Base-by-base conservation (phyloP, 2,797 vertebrate species). In the Spondyliosoma cantharus region DNA sequence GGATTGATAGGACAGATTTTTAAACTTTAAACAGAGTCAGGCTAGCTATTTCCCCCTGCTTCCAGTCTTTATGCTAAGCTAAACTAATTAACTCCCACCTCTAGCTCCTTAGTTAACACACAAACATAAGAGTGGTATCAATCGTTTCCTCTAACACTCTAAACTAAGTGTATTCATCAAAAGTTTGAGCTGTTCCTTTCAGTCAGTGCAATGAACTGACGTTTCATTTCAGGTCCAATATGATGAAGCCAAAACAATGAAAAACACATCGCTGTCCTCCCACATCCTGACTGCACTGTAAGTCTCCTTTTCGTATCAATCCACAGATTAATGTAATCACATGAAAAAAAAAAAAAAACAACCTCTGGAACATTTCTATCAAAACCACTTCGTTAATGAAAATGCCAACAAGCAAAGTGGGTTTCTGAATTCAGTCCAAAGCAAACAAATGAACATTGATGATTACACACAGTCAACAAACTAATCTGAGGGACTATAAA, bases 381-480 rank as follows among this genome's bases (percentile, higher is more conserved):
- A 42, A 65, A 78, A 52, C 19, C 25, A 75, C 46, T 63, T 78
- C 3, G 65, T 73, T 48, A 71, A 32, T 48, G 43, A 56, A 64
- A 50, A 56, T 62, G 54, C 63, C 61, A 74, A 68, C 20, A 70
- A 52, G 49, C 45, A 52, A 75, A 80, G 25, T 71, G 48, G 11
- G 13, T 73, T 78, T 67, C 60, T 81, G 59, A 62, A 67, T 29
- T 60, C 2, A 25, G n/a, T 56, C 68, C 63, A 75, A 66, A 32
- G 29, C 45, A 81, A 75, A 73, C 59, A 77, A 46, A 63, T 12
- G 46, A 60, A 61, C 16, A 48, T 0, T 13, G 19, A 72, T 45
- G 52, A 68, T 76, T 74, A 65, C n/a, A 32, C 27, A 20, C 52
- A 14, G 76, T 80, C 67, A 82, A 75, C 48, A 74, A 67, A 64